Conservation (phyloP, 2,888 invertebrate genomes). For the Lacanobia oleracea region DNA sequence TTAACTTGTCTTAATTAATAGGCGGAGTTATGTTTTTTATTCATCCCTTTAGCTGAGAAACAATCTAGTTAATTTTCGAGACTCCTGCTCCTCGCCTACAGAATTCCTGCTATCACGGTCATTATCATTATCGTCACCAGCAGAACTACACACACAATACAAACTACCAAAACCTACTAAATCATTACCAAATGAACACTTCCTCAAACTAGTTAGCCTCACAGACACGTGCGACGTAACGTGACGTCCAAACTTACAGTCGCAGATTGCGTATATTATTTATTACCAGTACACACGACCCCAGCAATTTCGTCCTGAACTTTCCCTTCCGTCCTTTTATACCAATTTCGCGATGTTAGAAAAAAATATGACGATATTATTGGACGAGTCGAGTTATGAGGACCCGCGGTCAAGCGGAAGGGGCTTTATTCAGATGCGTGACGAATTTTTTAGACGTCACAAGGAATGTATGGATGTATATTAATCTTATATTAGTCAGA, state of each 20-base stretch:
- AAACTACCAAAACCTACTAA: slow-evolving; percentile 35
- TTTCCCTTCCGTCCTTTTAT: slow-evolving; percentile 86
- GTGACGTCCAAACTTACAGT: slow-evolving; percentile 69
- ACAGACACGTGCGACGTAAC: slow-evolving; percentile 64
- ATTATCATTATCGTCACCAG: background rate
- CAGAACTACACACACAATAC: slow-evolving; percentile 2
- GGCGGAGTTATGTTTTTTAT: too few species aligned
- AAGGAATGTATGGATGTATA: slow-evolving; percentile 60
- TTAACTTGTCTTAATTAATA: too few species aligned
- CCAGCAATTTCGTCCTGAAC: slow-evolving; percentile 85
- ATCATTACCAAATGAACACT: slow-evolving; percentile 49
- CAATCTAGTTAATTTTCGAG: too few species aligned
- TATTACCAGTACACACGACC: slow-evolving; percentile 84
- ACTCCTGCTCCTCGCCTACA: too few species aligned
- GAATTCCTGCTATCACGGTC: background rate
- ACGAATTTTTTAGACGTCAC: slow-evolving; percentile 64
- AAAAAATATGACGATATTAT: slow-evolving; percentile 90
- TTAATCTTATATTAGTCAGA: slow-evolving; percentile 58
- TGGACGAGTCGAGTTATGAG: slow-evolving; percentile 84
- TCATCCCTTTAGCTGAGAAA: too few species aligned
- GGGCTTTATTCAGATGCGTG: slow-evolving; percentile 74
- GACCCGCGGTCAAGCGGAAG: slow-evolving; percentile 84
- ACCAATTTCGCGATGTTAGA: slow-evolving; percentile 88
- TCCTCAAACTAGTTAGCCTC: slow-evolving; percentile 33
- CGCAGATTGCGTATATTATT: slow-evolving; percentile 89